Evolutionary conservation across 2,888 invertebrate genomes (phyloP).

Genomic region (Deilephila porcellus): DNA sequence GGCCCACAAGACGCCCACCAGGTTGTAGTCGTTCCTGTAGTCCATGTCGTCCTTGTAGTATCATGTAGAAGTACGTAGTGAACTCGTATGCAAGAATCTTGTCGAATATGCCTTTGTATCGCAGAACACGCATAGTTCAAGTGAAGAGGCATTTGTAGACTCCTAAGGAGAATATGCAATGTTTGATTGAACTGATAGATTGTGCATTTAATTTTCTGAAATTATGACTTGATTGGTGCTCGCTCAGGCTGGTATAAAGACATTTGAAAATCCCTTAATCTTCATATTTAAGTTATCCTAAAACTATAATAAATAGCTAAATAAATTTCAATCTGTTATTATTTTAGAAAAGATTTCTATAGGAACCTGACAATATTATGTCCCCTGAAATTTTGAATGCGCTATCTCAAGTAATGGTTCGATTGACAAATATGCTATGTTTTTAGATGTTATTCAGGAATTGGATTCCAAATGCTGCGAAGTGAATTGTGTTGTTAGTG

Average conservation of each 20-base stretch:
- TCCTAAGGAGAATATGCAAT: not conserved
- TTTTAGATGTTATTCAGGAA: too few species aligned
- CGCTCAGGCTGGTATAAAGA: not conserved
- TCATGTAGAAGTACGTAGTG: not conserved
- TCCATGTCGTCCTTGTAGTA: not conserved
- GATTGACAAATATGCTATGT: too few species aligned
- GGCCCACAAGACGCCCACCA: slow-evolving; percentile 43
- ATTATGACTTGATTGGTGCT: not conserved
- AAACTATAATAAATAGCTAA: too few species aligned
- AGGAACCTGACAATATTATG: too few species aligned
- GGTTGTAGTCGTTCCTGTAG: not conserved
- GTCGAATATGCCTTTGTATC: not conserved
- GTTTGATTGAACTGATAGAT: not conserved
- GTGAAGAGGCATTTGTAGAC: not conserved
- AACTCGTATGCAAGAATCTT: not conserved
- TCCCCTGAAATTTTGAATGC: too few species aligned
- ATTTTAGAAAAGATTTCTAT: too few species aligned
- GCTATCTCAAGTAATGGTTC: too few species aligned
- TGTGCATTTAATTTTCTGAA: not conserved
- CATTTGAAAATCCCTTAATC: too few species aligned
- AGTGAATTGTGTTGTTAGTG: too few species aligned
- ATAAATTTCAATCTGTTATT: too few species aligned
- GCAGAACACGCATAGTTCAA: not conserved
- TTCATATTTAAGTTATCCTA: too few species aligned
- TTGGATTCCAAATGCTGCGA: too few species aligned